Conservation (phyloP, 2,888 invertebrate species). For the Spicauda simplicius region DNA sequence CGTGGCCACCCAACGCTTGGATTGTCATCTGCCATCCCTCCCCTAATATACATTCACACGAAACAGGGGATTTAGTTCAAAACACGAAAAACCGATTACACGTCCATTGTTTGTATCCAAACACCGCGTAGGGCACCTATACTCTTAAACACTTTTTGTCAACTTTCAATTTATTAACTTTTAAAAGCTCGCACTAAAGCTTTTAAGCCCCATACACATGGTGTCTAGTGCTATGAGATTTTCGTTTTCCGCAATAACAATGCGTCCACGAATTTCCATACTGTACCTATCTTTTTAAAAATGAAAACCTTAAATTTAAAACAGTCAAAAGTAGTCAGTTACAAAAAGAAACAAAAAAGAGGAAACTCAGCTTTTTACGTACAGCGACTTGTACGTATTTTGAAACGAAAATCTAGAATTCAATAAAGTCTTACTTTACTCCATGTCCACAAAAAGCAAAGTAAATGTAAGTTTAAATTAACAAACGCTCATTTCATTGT, state of each 20-base stretch:
- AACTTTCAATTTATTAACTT: slow-evolving; percentile 69
- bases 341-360: background rate
- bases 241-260: slow-evolving; percentile 42
- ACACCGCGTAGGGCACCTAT: slow-evolving; percentile 58
- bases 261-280: slow-evolving; percentile 14
- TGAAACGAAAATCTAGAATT: slow-evolving; percentile 1
- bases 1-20: slow-evolving; percentile 64
- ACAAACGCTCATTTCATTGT: slow-evolving; percentile 31
- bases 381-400: background rate
- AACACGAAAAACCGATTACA: slow-evolving; percentile 79
- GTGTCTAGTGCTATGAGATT: slow-evolving; percentile 42
- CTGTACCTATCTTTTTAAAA: background rate
- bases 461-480: slow-evolving; percentile 10
- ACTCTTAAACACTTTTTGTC: slow-evolving; percentile 65
- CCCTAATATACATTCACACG: slow-evolving; percentile 48
- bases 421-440: background rate
- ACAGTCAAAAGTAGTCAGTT: background rate
- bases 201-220: slow-evolving; percentile 50
- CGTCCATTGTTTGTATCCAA: slow-evolving; percentile 68
- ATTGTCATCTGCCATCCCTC: slow-evolving; percentile 52
- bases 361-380: background rate
- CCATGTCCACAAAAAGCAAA: background rate
- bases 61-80: slow-evolving; percentile 67
- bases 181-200: slow-evolving; percentile 67
- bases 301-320: background rate